Percentiles rank a stretch among this genome's conserved stretches.
These are phyloP conservation scores for Philhelius pedissequus DNA, from an alignment of 2,888 invertebrate genomes.

Conservation along the genomic window DNA sequence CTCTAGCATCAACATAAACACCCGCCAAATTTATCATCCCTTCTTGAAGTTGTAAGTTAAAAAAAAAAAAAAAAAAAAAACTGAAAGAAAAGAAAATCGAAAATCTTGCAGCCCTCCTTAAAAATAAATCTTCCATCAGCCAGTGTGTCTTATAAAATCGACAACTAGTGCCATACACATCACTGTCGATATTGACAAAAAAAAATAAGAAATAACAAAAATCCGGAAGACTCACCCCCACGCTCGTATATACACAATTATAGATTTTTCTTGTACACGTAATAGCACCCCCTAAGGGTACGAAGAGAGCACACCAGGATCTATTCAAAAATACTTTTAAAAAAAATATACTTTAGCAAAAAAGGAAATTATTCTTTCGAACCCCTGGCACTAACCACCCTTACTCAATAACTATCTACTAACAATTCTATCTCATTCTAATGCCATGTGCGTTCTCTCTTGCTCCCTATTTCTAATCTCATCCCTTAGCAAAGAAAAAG, in stretches of 20 bases:
- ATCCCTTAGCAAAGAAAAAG: slow-evolving; percentile 27
- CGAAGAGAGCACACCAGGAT: slow-evolving; percentile 13
- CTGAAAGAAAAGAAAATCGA: not conserved
- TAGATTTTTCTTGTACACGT: slow-evolving; percentile 60
- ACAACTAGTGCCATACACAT: slow-evolving; percentile 39
- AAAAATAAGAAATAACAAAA: not conserved
- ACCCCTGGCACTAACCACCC: slow-evolving; percentile 37
- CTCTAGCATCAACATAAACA: slow-evolving; percentile 52
- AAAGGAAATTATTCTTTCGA: slow-evolving; percentile 55
- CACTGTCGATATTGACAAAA: slow-evolving; percentile 49
- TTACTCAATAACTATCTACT: slow-evolving; percentile 53
- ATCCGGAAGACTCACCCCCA: slow-evolving; percentile 7
- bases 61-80: slow-evolving; percentile 1
- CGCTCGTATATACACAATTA: slow-evolving; percentile 53
- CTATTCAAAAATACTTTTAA: slow-evolving; percentile 63
- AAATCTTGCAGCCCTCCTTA: slow-evolving; percentile 41
- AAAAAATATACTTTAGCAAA: not conserved
- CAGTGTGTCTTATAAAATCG: slow-evolving; percentile 57
- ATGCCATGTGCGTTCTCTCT: slow-evolving; percentile 14
- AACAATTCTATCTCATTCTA: slow-evolving; percentile 21
- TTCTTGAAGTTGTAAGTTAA: slow-evolving; percentile 28
- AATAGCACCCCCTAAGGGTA: slow-evolving; percentile 42
- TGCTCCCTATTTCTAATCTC: slow-evolving; percentile 57
- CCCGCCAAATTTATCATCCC: slow-evolving; percentile 64
- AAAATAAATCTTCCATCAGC: slow-evolving; percentile 62